These are phyloP conservation scores for Napeogenes inachia DNA, from an alignment of 2,888 invertebrate species.

Conservation along the genomic window DNA sequence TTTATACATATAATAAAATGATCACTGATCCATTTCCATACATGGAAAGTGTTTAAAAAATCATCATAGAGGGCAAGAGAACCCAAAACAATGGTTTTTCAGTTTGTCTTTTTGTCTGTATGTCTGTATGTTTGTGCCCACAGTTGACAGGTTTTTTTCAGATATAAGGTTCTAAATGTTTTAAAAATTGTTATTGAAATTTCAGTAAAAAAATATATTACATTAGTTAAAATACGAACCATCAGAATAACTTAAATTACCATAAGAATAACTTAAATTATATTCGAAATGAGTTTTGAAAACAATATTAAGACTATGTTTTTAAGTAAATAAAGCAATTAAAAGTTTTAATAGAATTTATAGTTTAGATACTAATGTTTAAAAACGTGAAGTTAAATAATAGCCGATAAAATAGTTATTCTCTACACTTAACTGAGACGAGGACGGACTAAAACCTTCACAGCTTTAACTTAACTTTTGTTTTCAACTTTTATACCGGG, in stretches of 20 bases:
- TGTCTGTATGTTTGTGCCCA: no score
- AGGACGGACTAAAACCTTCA: conserved; percentile 2
- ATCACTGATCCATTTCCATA: no score
- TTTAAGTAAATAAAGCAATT: conserved; percentile 15
- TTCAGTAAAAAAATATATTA: no score
- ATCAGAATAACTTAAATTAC: not conserved
- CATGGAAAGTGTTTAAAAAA: no score
- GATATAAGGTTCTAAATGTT: no score
- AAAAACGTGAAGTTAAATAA: conserved; percentile 7
- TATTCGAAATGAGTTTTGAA: conserved; percentile 7
- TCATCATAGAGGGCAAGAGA: no score
- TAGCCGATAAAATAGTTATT: conserved; percentile 5
- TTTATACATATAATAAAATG: no score
- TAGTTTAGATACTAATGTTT: conserved; percentile 10
- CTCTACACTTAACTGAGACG: conserved; percentile 2
- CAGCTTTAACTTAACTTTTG: conserved; percentile 3
- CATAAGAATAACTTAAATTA: conserved; percentile 4
- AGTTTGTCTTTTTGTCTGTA: no score
- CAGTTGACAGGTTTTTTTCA: no score
- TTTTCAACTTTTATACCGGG: conserved; percentile 3
- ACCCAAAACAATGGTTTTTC: no score
- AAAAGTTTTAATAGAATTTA: conserved; percentile 14
- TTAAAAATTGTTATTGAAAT: no score
- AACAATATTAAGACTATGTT: conserved; percentile 14
- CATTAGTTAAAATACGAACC: no score